Evolutionary conservation across 2,888 invertebrate genomes (phyloP).

Genomic region (Acrocyrtus sp.): DNA sequence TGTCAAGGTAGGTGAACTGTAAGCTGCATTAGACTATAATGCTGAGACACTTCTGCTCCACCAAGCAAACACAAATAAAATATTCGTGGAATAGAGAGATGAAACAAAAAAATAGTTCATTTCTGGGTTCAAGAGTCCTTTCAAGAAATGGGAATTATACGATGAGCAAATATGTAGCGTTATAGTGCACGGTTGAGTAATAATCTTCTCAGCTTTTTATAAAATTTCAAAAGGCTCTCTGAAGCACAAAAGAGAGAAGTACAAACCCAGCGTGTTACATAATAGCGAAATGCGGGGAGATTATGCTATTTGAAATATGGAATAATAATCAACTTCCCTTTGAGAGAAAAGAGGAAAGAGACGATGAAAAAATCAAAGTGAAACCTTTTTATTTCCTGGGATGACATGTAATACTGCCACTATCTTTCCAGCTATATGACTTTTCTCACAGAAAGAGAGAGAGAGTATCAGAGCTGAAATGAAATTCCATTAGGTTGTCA

Average conservation of each 20-base stretch:
- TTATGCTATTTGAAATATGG: conserved; percentile 5
- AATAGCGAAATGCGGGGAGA: no score
- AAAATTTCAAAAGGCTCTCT: neutral
- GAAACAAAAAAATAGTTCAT: neutral
- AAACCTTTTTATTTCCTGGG: neutral
- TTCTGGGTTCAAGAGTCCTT: neutral
- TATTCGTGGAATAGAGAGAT: neutral
- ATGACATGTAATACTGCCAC: neutral
- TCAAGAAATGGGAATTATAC: no score
- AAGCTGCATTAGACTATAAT: no score
- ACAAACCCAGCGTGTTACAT: conserved; percentile 21
- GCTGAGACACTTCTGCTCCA: conserved; percentile 4
- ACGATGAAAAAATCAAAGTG: no score
- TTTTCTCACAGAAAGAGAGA: no score
- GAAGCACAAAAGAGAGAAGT: neutral
- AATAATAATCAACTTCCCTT: conserved; percentile 11
- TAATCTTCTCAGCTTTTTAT: conserved; percentile 16
- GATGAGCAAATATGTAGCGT: neutral
- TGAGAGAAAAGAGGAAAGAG: no score
- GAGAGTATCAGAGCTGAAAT: no score
- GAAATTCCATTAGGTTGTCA: neutral
- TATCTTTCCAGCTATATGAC: neutral
- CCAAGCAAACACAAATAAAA: conserved; percentile 25
- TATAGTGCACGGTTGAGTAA: conserved; percentile 11
- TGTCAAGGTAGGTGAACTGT: no score